Conservation (phyloP, 1,140 invertebrate species). For the Drosophila auraria region DNA sequence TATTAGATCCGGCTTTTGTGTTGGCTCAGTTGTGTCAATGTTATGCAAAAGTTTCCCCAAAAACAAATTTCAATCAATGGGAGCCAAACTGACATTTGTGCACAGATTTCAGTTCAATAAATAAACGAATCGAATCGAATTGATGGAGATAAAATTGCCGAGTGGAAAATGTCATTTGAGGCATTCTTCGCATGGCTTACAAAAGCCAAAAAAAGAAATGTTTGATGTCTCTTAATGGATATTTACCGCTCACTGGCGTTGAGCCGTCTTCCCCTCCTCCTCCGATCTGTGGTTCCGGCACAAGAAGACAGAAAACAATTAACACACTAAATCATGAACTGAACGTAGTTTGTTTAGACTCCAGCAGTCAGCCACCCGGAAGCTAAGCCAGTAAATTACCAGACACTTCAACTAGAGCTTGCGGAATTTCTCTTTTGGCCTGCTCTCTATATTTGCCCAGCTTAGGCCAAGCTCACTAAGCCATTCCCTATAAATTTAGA, state of each 20-base stretch:
- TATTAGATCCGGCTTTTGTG: conserved; percentile 53
- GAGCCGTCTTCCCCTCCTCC: neutral
- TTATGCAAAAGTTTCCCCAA: conserved; percentile 56
- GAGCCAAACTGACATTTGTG: conserved; percentile 29
- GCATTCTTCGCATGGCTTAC: conserved; percentile 26
- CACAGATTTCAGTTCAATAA: conserved; percentile 33
- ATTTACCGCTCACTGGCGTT: conserved; percentile 13
- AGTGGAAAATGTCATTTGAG: conserved; percentile 45
- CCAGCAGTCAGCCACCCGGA: conserved; percentile 21
- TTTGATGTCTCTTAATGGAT: conserved; percentile 34
- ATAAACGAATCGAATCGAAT: conserved; percentile 30
- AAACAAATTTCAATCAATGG: conserved; percentile 58
- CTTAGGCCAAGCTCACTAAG: neutral
- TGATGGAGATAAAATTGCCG: conserved; percentile 50
- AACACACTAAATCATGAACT: conserved; percentile 55
- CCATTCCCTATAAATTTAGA: neutral
- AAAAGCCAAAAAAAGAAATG: conserved; percentile 55
- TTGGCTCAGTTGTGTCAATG: conserved; percentile 52
- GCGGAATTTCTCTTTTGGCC: conserved; percentile 40
- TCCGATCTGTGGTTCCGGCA: conserved; percentile 1
- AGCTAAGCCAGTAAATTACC: conserved; percentile 47
- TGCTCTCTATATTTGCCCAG: conserved; percentile 4
- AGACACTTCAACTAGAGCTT: conserved; percentile 11
- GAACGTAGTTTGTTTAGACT: conserved; percentile 38
- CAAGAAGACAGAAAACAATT: conserved; percentile 44